Conservation (phyloP, 2,113 vertebrate species). For the Panthera tigris region DNA sequence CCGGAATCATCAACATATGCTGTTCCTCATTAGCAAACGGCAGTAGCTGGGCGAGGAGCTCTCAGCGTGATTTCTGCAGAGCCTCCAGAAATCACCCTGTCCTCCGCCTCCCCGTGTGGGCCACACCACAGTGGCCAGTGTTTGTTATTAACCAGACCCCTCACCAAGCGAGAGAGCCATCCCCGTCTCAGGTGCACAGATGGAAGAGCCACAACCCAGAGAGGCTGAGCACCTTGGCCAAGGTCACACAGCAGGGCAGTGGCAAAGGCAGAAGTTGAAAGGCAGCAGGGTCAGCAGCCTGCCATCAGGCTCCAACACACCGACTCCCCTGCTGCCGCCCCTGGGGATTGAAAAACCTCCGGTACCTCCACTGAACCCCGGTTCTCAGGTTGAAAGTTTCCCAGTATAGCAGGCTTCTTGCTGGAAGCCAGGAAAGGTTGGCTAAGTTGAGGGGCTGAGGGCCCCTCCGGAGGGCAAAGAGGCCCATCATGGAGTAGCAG, state of each 20-base stretch:
- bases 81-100: slow-evolving; percentile 27
- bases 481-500: neutral
- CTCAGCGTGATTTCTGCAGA: neutral
- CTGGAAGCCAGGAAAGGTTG: slow-evolving; percentile 28
- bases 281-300: neutral
- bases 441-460: neutral
- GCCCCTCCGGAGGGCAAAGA: neutral
- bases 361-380: neutral
- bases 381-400: neutral
- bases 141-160: neutral
- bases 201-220: slow-evolving; percentile 15
- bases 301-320: rapidly evolving
- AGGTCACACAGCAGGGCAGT: slow-evolving; percentile 31
- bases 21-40: slow-evolving; percentile 66
- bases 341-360: neutral
- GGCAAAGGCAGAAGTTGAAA: neutral
- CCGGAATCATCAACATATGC: slow-evolving; percentile 73
- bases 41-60: slow-evolving; percentile 19
- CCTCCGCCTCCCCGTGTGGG: neutral
- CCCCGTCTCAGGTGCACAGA: neutral
- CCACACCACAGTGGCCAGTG: rapidly evolving
- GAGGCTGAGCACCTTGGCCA: neutral
- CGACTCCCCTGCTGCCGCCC: too few species aligned
- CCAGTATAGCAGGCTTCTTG: neutral
- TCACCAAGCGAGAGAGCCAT: neutral